Conservation (phyloP, 2,797 vertebrate genomes). For the Enteromius mattozi region DNA sequence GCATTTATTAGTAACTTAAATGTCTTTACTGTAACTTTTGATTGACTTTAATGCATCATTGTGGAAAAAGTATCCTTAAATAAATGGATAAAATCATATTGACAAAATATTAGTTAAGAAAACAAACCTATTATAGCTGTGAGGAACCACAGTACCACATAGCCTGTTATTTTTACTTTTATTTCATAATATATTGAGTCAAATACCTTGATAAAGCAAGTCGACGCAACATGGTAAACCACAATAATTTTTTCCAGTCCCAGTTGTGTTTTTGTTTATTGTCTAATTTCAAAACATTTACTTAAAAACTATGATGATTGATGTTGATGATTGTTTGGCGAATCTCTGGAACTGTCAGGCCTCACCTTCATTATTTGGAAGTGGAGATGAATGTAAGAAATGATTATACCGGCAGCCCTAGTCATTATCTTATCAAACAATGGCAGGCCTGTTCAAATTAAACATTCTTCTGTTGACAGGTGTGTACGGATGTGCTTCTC, state of each 20-base stretch:
- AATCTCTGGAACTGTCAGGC: background rate
- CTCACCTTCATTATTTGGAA: constrained; percentile 22
- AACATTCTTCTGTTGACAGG: constrained; percentile 52
- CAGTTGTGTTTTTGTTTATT: constrained; percentile 39
- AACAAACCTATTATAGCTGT: background rate
- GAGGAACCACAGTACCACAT: background rate
- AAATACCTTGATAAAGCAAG: background rate
- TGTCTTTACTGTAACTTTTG: background rate
- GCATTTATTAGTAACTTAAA: background rate
- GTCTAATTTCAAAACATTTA: constrained; percentile 34
- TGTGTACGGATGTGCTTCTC: constrained; percentile 38
- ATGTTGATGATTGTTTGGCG: constrained; percentile 36
- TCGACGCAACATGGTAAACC: background rate
- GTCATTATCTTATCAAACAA: constrained; percentile 48
- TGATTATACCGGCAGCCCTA: constrained; percentile 22
- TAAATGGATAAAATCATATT: background rate
- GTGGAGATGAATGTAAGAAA: constrained; percentile 24
- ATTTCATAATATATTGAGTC: background rate
- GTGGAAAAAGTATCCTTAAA: background rate
- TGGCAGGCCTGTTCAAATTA: constrained; percentile 50
- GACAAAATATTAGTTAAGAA: background rate
- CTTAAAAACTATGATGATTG: constrained; percentile 33
- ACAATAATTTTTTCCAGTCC: background rate
- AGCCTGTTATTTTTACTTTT: background rate
- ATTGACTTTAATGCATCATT: background rate